Evolutionary conservation across 2,113 vertebrate genomes (phyloP), one percentile per base, ranked within the genome.

Genomic region (Phodopus roborovskii): DNA sequence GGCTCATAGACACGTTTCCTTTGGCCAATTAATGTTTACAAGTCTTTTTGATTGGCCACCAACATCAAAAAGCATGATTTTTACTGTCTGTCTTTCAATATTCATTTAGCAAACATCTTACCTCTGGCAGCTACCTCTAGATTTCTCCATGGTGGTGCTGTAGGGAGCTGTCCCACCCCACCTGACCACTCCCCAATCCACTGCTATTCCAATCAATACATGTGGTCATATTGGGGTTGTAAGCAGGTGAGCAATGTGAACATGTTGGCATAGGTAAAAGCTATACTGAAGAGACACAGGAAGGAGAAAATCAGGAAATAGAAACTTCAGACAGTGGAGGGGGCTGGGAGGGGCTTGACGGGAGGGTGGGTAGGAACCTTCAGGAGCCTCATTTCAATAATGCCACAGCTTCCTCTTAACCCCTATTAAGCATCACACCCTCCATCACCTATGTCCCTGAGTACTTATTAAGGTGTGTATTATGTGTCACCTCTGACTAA

Each of bases 311-410:
- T 3, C 26, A 56, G 11, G 66, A 75, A 48, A 73, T 30, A 8
- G 70, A 58, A 16, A 15, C 6, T 5, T 9, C 48, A 33, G 64
- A 22, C 20, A 4, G 28, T 16, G 0, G 11, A 0, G 0, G 9
- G 12, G 30, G 22, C 45, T 0, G 20, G 26, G 13, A 53, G 28
- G 15, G 7, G 30, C 30, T 26, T 50, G 4, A 11, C 36, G 28
- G 33, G 42, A 39, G 36, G 6, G 19, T 8, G 5, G 22, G 20
- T 58, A 45, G 7, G 16, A 20, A 39, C 24, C 56, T 66, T 75
- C 10, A 12, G 0, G 0, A 81, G n/a, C 36, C 42, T 30, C 20
- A 0, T 33, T n/a, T 78, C 39, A 4, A 0, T 36, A 22, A 2
- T 0, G 1, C 28, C 19, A 28, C 1, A 10, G 1, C 11, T 20